These are phyloP conservation scores for Channallabes apus DNA, from an alignment of 2,797 vertebrate genomes.

Conservation along the genomic window DNA sequence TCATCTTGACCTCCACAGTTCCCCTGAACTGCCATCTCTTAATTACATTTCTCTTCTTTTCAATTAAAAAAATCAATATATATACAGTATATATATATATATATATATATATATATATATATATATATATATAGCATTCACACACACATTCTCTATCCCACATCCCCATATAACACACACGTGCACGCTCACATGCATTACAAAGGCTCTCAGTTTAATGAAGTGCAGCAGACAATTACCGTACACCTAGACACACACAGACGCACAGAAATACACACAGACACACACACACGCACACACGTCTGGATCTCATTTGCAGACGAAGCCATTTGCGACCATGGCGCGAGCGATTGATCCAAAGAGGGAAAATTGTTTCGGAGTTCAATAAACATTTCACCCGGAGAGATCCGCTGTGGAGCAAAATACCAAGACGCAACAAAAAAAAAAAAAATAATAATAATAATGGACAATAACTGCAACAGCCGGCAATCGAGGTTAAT, in stretches of 20 bases:
- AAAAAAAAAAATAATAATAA: conserved; percentile 36
- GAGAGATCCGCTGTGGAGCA: conserved; percentile 50
- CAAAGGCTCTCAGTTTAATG: conserved; percentile 45
- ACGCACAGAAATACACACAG: not conserved
- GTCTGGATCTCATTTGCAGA: conserved; percentile 59
- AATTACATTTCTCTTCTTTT: no score
- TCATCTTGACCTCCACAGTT: no score
- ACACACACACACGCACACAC: conserved; percentile 37
- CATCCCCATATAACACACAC: not conserved
- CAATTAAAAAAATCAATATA: no score
- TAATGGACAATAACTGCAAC: conserved; percentile 40
- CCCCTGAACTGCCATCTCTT: no score
- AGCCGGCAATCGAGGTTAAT: conserved; percentile 46
- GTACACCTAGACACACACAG: conserved; percentile 15
- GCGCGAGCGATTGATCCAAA: conserved; percentile 59
- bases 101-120: no score
- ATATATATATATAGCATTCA: no score
- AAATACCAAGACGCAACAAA: conserved; percentile 25
- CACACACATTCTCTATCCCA: not conserved
- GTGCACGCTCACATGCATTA: conserved; percentile 17
- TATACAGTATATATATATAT: no score
- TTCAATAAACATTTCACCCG: conserved; percentile 69
- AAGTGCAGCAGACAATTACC: conserved; percentile 46
- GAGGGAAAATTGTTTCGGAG: conserved; percentile 65
- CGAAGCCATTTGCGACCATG: conserved; percentile 51